Percentiles rank a stretch among this genome's conserved stretches.
These are phyloP conservation scores for Pegoplata infirma DNA, from an alignment of 2,888 invertebrate species.

Conservation along the genomic window DNA sequence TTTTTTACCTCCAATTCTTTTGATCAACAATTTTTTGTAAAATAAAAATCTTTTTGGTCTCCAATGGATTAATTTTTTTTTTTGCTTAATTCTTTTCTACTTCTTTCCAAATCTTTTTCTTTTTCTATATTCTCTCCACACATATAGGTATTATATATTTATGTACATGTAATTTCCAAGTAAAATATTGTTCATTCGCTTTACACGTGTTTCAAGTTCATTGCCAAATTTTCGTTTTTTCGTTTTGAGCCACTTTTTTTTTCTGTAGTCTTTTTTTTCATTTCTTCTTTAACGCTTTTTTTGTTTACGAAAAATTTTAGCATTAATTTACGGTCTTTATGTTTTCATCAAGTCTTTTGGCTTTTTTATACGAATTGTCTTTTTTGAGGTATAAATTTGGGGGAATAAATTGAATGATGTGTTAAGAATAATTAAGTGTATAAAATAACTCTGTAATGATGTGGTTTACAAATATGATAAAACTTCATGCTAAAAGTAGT, in stretches of 20 bases:
- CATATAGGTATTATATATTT: no score
- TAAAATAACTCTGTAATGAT: no score
- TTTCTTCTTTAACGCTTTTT: background rate
- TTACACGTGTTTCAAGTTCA: conserved; percentile 73
- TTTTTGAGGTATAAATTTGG: no score
- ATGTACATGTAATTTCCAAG: conserved; percentile 28
- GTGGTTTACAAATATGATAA: no score
- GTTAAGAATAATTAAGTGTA: no score
- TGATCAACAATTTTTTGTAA: no score
- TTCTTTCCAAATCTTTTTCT: no score
- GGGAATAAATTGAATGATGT: no score
- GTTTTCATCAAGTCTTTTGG: conserved; percentile 11
- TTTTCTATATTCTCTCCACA: no score
- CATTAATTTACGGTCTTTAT: conserved; percentile 35
- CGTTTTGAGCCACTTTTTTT: conserved; percentile 39
- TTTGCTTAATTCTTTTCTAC: background rate
- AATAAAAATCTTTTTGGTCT: background rate
- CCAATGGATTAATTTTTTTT: background rate
- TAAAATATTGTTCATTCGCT: conserved; percentile 43
- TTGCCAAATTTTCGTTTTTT: conserved; percentile 70
- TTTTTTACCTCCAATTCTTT: no score
- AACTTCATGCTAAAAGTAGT: no score
- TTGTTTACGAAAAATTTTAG: conserved; percentile 16
- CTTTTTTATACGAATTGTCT: background rate
- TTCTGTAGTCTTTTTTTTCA: conserved; percentile 5